Conservation (phyloP, 2,888 invertebrate genomes). For the Drosophila nigricruria region DNA sequence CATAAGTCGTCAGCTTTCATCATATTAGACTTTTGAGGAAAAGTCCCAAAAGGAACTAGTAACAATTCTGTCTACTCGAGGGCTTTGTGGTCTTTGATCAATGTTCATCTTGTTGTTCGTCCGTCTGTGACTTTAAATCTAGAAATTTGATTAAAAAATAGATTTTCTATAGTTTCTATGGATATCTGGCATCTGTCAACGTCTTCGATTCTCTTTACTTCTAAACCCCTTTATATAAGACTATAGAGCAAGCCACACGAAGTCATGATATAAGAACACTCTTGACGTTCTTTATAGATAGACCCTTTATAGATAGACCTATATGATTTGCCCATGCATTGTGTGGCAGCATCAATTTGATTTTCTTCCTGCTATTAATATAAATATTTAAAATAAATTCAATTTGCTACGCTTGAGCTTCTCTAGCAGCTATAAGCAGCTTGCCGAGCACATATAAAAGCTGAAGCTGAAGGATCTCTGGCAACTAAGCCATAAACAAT, state of each 20-base stretch:
- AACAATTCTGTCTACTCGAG: background rate
- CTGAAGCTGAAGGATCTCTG: background rate
- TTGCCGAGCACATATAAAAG: slow-evolving; percentile 3
- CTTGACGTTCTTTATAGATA: no score
- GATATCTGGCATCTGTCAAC: no score
- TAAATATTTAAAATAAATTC: background rate
- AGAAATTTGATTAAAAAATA: background rate
- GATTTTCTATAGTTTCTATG: no score
- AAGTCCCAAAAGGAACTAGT: background rate
- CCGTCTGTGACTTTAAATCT: background rate
- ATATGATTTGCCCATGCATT: no score
- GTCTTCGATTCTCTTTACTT: no score
- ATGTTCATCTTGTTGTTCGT: no score
- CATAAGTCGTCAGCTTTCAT: background rate
- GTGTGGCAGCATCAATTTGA: no score
- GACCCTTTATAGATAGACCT: no score
- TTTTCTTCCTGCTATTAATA: background rate
- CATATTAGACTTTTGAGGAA: background rate
- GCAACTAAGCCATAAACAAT: background rate
- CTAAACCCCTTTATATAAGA: no score
- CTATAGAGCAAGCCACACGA: no score
- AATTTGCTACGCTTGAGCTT: background rate
- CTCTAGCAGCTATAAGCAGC: slow-evolving; percentile 12
- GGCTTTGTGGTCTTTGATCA: background rate
- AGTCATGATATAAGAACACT: no score